phyloP scores from a whole-genome alignment of 2,888 invertebrate species.

The Agrypnus murinus region DNA sequence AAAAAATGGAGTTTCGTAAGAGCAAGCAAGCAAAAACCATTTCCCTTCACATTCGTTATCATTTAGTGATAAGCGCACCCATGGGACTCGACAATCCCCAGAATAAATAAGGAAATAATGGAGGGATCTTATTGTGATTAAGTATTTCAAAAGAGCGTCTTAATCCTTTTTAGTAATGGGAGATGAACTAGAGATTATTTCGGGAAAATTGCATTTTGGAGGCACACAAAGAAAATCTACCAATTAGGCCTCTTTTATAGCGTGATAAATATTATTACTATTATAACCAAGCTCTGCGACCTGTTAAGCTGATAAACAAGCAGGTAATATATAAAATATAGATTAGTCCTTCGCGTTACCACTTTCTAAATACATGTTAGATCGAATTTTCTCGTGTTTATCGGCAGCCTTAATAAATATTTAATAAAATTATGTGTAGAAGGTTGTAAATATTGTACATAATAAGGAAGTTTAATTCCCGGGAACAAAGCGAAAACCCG shows the following conservation, averaged over 20 bases:
- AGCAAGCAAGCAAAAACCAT: slow-evolving; percentile 2
- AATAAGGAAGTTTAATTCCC: too few species aligned
- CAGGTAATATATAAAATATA: slow-evolving; percentile 14
- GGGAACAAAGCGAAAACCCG: background rate
- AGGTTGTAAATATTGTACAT: slow-evolving; percentile 1
- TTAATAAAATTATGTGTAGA: slow-evolving; percentile 23
- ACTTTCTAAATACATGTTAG: background rate
- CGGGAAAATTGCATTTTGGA: slow-evolving; percentile 34
- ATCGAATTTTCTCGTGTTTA: slow-evolving; percentile 25
- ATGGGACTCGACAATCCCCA: slow-evolving; percentile 30
- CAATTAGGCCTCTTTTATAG: slow-evolving; percentile 36
- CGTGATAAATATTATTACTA: slow-evolving; percentile 20
- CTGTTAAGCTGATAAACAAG: slow-evolving; percentile 28
- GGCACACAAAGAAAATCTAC: slow-evolving; percentile 33
- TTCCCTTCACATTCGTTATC: slow-evolving; percentile 33
- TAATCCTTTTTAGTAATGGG: slow-evolving; percentile 44
- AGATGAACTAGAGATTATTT: slow-evolving; percentile 37
- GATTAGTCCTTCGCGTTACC: slow-evolving; percentile 3
- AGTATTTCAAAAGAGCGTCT: slow-evolving; percentile 38
- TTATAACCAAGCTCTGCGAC: slow-evolving; percentile 15
- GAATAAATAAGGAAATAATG: slow-evolving; percentile 34
- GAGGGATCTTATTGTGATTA: slow-evolving; percentile 44
- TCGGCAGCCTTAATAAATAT: slow-evolving; percentile 12
- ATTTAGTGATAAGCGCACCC: slow-evolving; percentile 41
- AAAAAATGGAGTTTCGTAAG: background rate